Base-by-base conservation (phyloP, 2,888 invertebrate genomes). In the Cepaea hortensis region DNA sequence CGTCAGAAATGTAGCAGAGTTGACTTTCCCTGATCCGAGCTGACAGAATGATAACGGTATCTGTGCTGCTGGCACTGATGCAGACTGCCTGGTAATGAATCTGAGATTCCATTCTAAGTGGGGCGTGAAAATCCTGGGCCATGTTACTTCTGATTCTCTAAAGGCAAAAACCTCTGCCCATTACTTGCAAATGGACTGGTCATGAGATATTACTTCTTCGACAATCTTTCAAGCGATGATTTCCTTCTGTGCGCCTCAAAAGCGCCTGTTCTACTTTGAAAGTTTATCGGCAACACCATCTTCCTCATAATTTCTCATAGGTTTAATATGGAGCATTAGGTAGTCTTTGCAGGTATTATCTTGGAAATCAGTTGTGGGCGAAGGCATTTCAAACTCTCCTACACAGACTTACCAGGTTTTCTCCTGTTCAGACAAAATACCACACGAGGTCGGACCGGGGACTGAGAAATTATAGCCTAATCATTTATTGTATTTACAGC, bases 11-110 rank as follows among this genome's bases (percentile, higher is more conserved):
- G 84, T 84, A 68, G 48, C 84, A 77, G 77, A 15, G 65, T 23
- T 77, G 20, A n/a, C 23, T 46, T 77, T 18, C 48, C n/a, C 23
- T 46, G 65, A 84, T 84, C 76, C 48, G 46, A 84, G 61, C 55
- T 84, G 84, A 84, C 84, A 84, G 76, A 75, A 35, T 46, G 46
- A 76, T 76, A 84, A 76, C 84, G 65, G 77, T 50, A 84, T 61
- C 35, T 62, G 7, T 50, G 75, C 55, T 55, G 0, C 35, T 46
- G 75, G 73, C 73, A 23, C 35, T 75, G 84, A 18, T 46, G 65
- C 76, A 23, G 62, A 48, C 76, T 46, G 62, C 18, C 48, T 23
- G 20, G 84, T 84, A 84, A 84, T 84, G 84, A 77, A 50, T 68
- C 68, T 62, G 62, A 62, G 76, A 65, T 62, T 77, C 84, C 77